phyloP scores from a whole-genome alignment of 1,140 invertebrate species.

The Conus betulinus region DNA sequence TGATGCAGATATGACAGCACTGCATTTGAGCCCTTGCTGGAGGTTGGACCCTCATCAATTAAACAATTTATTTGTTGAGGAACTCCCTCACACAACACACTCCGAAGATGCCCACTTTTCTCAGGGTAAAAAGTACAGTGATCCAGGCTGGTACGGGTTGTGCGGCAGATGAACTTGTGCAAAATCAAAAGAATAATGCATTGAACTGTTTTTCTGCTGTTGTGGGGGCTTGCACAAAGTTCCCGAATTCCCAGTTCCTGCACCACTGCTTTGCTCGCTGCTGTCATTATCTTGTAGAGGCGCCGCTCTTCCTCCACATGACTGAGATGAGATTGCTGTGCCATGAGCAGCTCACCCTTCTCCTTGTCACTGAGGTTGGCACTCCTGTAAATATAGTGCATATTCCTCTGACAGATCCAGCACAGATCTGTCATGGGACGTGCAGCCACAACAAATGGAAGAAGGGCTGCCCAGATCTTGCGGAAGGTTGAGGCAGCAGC shows the following conservation, averaged over 20 bases:
- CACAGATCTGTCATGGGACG: conserved; percentile 52
- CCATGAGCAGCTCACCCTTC: neutral
- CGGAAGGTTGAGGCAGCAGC: too few species aligned
- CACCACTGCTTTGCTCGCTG: neutral
- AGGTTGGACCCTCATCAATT: neutral
- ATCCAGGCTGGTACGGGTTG: conserved; percentile 13
- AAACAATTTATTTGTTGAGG: neutral
- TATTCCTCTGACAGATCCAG: conserved; percentile 51
- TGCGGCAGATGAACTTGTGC: conserved; percentile 38
- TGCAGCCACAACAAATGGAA: too few species aligned
- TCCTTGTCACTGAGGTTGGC: conserved; percentile 3
- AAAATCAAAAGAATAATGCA: conserved; percentile 62
- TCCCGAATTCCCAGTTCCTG: too few species aligned
- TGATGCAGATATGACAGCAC: conserved; percentile 51
- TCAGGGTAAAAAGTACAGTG: conserved; percentile 34
- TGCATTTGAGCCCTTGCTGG: conserved; percentile 56
- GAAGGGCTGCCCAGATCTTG: too few species aligned
- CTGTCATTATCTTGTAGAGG: neutral
- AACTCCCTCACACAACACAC: neutral
- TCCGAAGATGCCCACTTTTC: neutral
- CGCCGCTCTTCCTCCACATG: conserved; percentile 33
- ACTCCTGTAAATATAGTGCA: conserved; percentile 34
- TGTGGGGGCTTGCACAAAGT: neutral
- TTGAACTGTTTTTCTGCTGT: conserved; percentile 18
- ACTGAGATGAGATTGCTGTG: neutral